These are phyloP conservation scores for Odontamblyopus rebecca DNA, from an alignment of 2,797 vertebrate genomes.

Conservation along the genomic window DNA sequence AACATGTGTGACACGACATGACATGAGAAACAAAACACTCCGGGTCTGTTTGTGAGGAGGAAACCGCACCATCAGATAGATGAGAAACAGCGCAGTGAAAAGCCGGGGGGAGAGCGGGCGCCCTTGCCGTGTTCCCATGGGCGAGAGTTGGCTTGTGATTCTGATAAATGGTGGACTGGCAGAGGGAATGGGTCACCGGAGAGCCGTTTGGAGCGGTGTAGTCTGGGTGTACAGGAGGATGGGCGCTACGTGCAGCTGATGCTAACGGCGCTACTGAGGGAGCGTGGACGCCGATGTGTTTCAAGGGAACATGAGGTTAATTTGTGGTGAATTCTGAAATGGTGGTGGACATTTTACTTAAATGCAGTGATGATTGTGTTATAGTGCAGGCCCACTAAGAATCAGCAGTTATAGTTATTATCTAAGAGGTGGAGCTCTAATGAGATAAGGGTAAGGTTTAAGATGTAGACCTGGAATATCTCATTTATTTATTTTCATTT, in stretches of 20 bases:
- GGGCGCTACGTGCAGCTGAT: slow-evolving; percentile 38
- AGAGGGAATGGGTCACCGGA: slow-evolving; percentile 65
- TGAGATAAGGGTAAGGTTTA: no score
- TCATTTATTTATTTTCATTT: no score
- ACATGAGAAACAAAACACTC: no score
- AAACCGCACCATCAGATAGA: no score
- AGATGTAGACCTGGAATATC: no score
- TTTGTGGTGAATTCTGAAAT: background rate
- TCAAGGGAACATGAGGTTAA: background rate
- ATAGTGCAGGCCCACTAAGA: background rate
- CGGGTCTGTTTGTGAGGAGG: no score
- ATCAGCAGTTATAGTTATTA: no score
- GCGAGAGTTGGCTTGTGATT: slow-evolving; percentile 63
- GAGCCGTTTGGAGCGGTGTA: slow-evolving; percentile 64
- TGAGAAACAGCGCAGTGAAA: background rate
- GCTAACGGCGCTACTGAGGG: slow-evolving; percentile 6
- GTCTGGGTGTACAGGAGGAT: slow-evolving; percentile 53
- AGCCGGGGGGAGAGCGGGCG: slow-evolving; percentile 44
- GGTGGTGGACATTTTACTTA: background rate
- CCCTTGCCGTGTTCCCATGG: slow-evolving; percentile 68
- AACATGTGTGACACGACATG: no score
- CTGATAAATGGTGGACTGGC: slow-evolving; percentile 68
- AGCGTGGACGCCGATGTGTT: background rate
- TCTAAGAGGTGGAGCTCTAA: no score
- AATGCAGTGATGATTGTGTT: background rate